A percentile compares a stretch with the other conserved stretches of the same genome.
Conservation (phyloP, 1,140 invertebrate genomes). For the Philotrypesis tridentata region DNA sequence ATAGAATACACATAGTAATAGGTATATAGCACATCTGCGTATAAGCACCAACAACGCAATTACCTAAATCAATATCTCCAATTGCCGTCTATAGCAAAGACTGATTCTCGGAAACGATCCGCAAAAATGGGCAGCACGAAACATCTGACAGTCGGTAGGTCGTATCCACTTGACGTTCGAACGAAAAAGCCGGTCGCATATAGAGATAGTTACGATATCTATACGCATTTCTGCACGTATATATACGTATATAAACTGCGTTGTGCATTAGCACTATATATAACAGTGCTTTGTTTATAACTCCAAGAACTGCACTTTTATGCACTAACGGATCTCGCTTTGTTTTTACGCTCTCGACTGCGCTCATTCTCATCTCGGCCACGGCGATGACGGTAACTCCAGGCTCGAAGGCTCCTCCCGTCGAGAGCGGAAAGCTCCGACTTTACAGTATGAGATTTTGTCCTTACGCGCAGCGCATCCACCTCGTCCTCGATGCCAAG, state of each 20-base stretch:
- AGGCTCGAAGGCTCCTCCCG: constrained; percentile 79
- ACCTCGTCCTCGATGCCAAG: constrained; percentile 89
- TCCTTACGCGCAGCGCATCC: constrained; percentile 89
- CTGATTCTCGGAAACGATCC: not conserved
- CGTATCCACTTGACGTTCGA: not conserved
- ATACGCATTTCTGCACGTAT: too few species aligned
- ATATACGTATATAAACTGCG: too few species aligned
- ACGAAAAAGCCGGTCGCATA: not conserved
- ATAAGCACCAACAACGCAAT: too few species aligned
- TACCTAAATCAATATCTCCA: too few species aligned
- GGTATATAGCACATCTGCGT: too few species aligned
- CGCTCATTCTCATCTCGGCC: not conserved
- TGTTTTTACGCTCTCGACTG: not conserved
- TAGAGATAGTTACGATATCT: too few species aligned
- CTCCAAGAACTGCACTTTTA: too few species aligned
- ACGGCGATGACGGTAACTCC: not conserved
- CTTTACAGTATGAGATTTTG: constrained; percentile 93
- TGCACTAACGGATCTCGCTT: not conserved
- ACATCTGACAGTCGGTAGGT: constrained; percentile 47
- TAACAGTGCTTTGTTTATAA: not conserved
- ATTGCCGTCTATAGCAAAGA: too few species aligned
- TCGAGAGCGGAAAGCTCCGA: constrained; percentile 80
- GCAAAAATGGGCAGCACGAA: constrained; percentile 33
- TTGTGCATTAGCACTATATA: too few species aligned
- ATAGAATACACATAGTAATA: too few species aligned